phyloP scores from a whole-genome alignment of 2,113 vertebrate genomes.

The Neomonachus schauinslandi region DNA sequence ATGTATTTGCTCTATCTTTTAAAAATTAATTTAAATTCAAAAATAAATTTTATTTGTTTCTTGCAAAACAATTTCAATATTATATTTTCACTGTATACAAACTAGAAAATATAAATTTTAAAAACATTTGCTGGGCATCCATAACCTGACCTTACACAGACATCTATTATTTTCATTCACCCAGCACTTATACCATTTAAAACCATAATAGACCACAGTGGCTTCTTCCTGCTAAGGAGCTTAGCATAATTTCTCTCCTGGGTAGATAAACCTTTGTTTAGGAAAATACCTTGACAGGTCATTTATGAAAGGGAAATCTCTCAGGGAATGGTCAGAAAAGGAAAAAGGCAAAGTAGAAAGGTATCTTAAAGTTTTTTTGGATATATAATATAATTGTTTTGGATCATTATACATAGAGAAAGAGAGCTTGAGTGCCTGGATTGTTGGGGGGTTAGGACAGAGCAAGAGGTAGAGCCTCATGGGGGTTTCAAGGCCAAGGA shows the following conservation, averaged over 20 bases:
- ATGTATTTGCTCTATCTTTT: neutral
- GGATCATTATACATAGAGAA: neutral
- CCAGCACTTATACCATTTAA: neutral
- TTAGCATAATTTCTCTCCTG: neutral
- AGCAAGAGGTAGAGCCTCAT: neutral
- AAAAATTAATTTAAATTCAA: neutral
- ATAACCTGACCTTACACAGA: neutral
- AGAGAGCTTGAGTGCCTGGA: neutral
- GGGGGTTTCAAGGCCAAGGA: neutral
- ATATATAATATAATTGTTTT: neutral
- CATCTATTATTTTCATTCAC: neutral
- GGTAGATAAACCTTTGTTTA: neutral
- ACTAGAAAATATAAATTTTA: conserved; percentile 8
- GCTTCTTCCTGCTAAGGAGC: neutral
- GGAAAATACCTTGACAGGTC: neutral
- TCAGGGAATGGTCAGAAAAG: neutral
- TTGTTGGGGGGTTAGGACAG: neutral
- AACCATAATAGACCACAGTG: neutral
- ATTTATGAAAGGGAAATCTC: neutral
- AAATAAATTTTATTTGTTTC: neutral
- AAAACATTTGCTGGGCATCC: neutral
- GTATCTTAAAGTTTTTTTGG: neutral
- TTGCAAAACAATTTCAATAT: neutral
- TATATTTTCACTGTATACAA: neutral
- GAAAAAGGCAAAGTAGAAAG: conserved; percentile 6